phyloP scores from a whole-genome alignment of 2,797 vertebrate genomes.

The Euphonia xanthogaster region DNA sequence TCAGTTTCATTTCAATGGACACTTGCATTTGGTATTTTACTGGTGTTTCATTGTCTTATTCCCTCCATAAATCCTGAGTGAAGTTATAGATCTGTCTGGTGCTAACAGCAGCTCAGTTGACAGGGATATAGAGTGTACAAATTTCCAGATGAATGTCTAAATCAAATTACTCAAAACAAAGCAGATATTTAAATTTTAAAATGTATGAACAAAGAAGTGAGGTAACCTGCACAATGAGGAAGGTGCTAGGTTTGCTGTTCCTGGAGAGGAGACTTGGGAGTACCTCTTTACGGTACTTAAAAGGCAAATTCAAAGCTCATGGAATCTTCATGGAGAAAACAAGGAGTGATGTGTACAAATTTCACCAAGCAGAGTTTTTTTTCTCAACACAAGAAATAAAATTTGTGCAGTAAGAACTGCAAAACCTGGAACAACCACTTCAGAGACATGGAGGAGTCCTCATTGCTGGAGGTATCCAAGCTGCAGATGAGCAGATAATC shows the following conservation, averaged over 20 bases:
- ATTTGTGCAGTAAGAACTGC: background rate
- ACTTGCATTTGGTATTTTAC: background rate
- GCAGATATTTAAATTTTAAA: background rate
- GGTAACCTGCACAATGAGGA: background rate
- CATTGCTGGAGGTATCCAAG: background rate
- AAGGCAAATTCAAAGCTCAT: background rate
- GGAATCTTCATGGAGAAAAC: background rate
- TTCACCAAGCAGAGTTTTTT: background rate
- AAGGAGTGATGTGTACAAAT: background rate
- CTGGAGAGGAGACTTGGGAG: background rate
- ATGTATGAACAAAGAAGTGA: background rate
- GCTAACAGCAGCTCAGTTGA: background rate
- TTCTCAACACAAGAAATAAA: background rate
- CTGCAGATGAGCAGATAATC: background rate
- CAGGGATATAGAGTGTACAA: background rate
- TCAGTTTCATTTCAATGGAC: background rate
- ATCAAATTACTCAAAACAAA: rapidly evolving
- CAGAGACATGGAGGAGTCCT: background rate
- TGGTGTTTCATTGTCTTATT: background rate
- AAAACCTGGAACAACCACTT: background rate
- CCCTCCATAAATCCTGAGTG: background rate
- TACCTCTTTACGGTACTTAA: background rate
- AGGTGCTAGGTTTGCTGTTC: background rate
- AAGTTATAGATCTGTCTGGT: background rate
- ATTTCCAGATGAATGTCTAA: background rate